Conservation (phyloP, 64 coral and sea anemone species). For the Porites australiensis region DNA sequence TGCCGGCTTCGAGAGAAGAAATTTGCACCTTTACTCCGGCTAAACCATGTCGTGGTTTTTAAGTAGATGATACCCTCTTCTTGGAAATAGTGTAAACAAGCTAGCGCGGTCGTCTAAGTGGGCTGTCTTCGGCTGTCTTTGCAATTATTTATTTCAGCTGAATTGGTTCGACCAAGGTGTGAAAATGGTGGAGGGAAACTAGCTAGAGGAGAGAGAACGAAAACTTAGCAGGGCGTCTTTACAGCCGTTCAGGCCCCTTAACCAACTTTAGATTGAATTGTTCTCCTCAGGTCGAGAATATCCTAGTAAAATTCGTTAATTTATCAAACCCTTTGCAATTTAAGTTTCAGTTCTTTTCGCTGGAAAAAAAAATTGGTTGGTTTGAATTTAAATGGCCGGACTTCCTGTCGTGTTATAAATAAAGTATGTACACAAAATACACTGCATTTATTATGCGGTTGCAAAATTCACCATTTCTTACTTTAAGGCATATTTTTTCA, state of each 20-base stretch:
- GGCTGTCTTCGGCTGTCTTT: conserved; percentile 52
- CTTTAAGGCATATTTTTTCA: neutral
- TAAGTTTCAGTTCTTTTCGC: conserved; percentile 34
- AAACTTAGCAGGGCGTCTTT: conserved; percentile 38
- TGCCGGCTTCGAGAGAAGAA: conserved; percentile 63
- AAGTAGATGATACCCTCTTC: conserved; percentile 52
- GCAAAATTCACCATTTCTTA: conserved; percentile 27
- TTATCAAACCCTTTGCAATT: conserved; percentile 29
- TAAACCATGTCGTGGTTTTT: conserved; percentile 52
- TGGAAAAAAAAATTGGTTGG: conserved; percentile 65
- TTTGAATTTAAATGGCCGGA: conserved; percentile 87
- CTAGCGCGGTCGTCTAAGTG: neutral
- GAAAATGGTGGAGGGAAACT: conserved; percentile 31
- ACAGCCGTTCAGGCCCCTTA: neutral
- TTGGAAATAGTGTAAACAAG: conserved; percentile 15
- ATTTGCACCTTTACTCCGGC: conserved; percentile 58
- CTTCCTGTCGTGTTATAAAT: conserved; percentile 87
- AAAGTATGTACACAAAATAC: conserved; percentile 76
- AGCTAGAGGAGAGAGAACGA: neutral
- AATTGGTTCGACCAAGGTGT: conserved; percentile 18
- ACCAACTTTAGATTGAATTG: neutral
- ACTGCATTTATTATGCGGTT: conserved; percentile 21
- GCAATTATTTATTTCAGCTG: conserved; percentile 49
- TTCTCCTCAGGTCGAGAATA: neutral
- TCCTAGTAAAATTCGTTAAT: conserved; percentile 33